A percentile compares a stretch with the other conserved stretches of the same genome.
Conservation (phyloP, 2,113 vertebrate species). For the Cyphomyrus plagiostoma region DNA sequence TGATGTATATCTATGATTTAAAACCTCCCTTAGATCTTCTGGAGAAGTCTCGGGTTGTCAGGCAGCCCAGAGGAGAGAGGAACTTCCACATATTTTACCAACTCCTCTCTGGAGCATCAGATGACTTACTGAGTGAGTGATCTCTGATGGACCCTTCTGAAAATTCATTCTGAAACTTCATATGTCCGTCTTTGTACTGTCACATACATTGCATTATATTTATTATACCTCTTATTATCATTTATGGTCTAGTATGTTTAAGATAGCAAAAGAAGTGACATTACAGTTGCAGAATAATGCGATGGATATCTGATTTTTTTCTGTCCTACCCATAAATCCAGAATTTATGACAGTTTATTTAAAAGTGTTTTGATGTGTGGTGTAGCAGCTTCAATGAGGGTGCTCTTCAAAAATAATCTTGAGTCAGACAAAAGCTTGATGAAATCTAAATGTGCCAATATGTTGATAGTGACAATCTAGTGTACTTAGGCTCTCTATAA, state of each 20-base stretch:
- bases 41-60: constrained; percentile 93
- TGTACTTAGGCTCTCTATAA: background rate
- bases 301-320: background rate
- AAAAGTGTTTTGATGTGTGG: background rate
- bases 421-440: background rate
- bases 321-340: background rate
- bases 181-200: background rate
- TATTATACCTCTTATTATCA: background rate
- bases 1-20: background rate
- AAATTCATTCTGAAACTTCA: background rate
- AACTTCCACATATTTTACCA: constrained; percentile 98
- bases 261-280: background rate
- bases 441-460: background rate
- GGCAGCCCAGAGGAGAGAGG: constrained; percentile 92
- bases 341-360: background rate
- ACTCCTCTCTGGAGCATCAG: constrained; percentile 85
- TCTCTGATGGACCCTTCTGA: background rate
- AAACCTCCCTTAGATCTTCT: constrained; percentile 71
- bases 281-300: background rate
- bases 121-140: constrained; percentile 85
- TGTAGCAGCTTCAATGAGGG: background rate
- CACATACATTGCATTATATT: background rate
- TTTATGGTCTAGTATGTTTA: background rate
- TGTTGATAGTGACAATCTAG: background rate
- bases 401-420: background rate